These are phyloP conservation scores for Isotomurus palustris DNA, from an alignment of 2,888 invertebrate genomes.

Conservation along the genomic window DNA sequence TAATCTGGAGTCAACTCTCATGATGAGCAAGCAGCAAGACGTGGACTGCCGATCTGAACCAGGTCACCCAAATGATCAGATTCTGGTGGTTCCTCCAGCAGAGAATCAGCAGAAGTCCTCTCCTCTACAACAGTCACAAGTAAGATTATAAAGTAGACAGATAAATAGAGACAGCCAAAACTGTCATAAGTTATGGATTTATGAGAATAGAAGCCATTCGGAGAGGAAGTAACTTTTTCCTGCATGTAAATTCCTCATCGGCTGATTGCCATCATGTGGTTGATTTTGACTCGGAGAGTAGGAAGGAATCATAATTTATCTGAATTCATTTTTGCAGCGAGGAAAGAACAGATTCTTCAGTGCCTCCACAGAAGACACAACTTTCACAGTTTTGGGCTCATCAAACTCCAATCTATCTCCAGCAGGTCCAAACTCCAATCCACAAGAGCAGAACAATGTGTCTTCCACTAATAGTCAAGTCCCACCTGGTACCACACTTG, in stretches of 20 bases:
- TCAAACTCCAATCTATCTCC: constrained; percentile 29
- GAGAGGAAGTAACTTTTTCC: no score
- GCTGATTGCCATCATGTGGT: no score
- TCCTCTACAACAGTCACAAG: constrained; percentile 60
- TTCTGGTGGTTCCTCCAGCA: constrained; percentile 39
- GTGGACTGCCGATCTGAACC: constrained; percentile 47
- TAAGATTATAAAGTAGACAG: constrained; percentile 45
- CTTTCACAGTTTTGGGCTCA: constrained; percentile 49
- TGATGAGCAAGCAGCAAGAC: constrained; percentile 47
- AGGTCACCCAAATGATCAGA: constrained; percentile 45
- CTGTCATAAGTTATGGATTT: constrained; percentile 3
- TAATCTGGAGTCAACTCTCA: constrained; percentile 57
- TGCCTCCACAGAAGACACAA: constrained; percentile 55
- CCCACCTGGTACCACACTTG: constrained; percentile 24
- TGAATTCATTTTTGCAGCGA: constrained; percentile 27
- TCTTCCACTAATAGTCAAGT: constrained; percentile 12
- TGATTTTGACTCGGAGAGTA: no score
- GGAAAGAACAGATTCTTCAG: constrained; percentile 53
- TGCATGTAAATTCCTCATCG: no score
- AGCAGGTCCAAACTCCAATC: constrained; percentile 29
- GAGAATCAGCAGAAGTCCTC: constrained; percentile 48
- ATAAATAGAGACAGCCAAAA: background rate
- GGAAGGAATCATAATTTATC: no score
- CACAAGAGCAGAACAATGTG: constrained; percentile 28
- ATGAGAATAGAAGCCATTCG: no score